Base-by-base conservation (phyloP, 30 jellyfish, hydroid and myxozoan genomes). In the Sanderia malayensis region DNA sequence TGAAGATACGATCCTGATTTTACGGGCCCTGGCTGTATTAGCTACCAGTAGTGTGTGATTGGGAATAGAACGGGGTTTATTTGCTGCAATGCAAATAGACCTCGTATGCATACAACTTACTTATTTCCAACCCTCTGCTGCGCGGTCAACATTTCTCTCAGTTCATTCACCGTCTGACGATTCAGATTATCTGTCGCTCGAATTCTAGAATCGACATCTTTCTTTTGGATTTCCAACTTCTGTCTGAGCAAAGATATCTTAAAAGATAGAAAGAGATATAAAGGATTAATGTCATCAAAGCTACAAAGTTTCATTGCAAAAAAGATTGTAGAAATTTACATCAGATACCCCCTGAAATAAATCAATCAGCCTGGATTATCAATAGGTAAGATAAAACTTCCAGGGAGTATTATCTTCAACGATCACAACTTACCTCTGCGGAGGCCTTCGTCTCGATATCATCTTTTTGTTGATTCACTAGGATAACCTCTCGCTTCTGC, bases 61-160 rank as follows among this genome's bases (percentile, higher is more conserved):
- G n/a, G n/a, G n/a, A n/a, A n/a, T n/a, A n/a, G n/a, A n/a, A n/a
- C n/a, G n/a, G n/a, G n/a, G n/a, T n/a, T n/a, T n/a, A n/a, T n/a
- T n/a, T n/a, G n/a, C n/a, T n/a, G n/a, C n/a, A n/a, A n/a, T n/a
- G n/a, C n/a, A n/a, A n/a, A n/a, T n/a, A n/a, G n/a, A n/a, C n/a
- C n/a, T n/a, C n/a, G n/a, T n/a, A n/a, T 23, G 15, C 9, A 41
- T 41, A 67, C 13, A 47, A 28, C 98, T 47, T 76, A 91, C 98
- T 91, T 91, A 29, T 93, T 72, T 8, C 87, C 91, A 57, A 49
- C 81, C 25, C 85, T 71, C 75, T 83, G 96, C 59, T 91, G 98
- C 15, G 89, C 89, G 21, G 93, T 58, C 70, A 91, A 57, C 96
- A 83, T 91, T 24, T 84, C 95, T 18, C 98, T 67, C 55, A 91